Evolutionary conservation across 2,113 vertebrate species (phyloP).

Genomic region (Suncus etruscus): DNA sequence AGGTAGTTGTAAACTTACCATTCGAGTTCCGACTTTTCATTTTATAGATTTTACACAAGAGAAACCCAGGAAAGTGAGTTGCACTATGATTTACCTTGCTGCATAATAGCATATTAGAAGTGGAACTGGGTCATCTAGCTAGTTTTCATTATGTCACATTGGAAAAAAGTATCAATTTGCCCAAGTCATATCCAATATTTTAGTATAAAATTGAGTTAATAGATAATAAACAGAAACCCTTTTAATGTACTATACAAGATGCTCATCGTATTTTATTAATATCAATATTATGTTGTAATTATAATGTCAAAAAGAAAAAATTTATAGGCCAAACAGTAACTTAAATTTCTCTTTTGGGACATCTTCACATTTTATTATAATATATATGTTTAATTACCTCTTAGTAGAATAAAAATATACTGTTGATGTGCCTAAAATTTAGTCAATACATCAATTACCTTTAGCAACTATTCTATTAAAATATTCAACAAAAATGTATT

Average conservation of each 20-base stretch:
- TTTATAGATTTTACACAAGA: slow-evolving; percentile 38
- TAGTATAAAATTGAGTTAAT: neutral
- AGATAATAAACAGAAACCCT: neutral
- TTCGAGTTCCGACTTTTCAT: neutral
- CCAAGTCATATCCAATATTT: neutral
- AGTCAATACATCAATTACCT: neutral
- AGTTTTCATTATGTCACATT: neutral
- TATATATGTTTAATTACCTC: neutral
- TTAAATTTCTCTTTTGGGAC: slow-evolving; percentile 10
- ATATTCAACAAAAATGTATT: slow-evolving; percentile 10
- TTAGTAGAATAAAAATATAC: neutral
- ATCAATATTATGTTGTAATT: slow-evolving; percentile 30
- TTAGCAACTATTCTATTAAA: slow-evolving; percentile 1
- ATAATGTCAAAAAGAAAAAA: slow-evolving; percentile 27
- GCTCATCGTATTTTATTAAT: neutral
- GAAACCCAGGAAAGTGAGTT: neutral
- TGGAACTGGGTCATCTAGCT: neutral
- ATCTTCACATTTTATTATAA: neutral
- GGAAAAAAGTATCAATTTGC: slow-evolving; percentile 19
- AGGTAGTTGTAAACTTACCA: neutral
- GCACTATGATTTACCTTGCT: neutral
- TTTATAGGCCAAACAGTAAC: neutral
- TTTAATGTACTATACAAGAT: slow-evolving; percentile 1
- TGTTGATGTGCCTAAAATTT: neutral
- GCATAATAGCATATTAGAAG: neutral